A percentile compares a stretch with the other conserved stretches of the same genome.
These are phyloP conservation scores for Galeopsomyia nigrocyanea DNA, from an alignment of 2,888 invertebrate species.

Conservation along the genomic window DNA sequence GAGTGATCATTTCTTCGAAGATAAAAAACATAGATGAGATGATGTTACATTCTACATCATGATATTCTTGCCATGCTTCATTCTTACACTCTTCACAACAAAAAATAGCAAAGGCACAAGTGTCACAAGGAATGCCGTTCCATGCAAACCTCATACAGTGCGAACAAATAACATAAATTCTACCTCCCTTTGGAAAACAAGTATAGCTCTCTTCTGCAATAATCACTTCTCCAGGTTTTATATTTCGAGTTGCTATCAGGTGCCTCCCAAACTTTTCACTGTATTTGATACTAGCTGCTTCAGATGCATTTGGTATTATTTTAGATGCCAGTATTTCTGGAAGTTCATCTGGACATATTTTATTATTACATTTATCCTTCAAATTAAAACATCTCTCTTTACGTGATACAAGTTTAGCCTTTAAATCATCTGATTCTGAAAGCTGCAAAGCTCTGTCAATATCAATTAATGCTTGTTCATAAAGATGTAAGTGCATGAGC, in stretches of 20 bases:
- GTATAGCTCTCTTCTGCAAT: slow-evolving; percentile 83
- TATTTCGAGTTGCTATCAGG: slow-evolving; percentile 77
- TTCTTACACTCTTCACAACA: slow-evolving; percentile 77
- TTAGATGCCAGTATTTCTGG: slow-evolving; percentile 29
- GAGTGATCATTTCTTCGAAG: not conserved
- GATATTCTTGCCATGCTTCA: slow-evolving; percentile 77
- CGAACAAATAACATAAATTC: slow-evolving; percentile 75
- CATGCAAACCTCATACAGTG: slow-evolving; percentile 75
- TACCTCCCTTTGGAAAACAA: slow-evolving; percentile 72
- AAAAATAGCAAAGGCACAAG: slow-evolving; percentile 77
- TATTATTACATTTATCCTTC: not conserved
- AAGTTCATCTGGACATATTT: not conserved
- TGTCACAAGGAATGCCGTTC: slow-evolving; percentile 75
- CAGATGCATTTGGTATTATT: slow-evolving; percentile 75
- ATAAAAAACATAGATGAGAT: not conserved
- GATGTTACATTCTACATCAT: slow-evolving; percentile 80
- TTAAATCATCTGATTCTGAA: slow-evolving; percentile 67
- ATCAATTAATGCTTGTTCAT: slow-evolving; percentile 78
- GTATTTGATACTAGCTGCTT: slow-evolving; percentile 74
- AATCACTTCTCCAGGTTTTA: too few relatives aligned
- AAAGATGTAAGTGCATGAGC: slow-evolving; percentile 75
- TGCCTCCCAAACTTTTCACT: slow-evolving; percentile 77
- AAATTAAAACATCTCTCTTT: slow-evolving; percentile 70
- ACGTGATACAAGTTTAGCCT: slow-evolving; percentile 75
- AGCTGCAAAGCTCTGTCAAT: slow-evolving; percentile 75